Evolutionary conservation across 2,797 vertebrate species (phyloP).

Genomic region (Lithobates sylvaticus): DNA sequence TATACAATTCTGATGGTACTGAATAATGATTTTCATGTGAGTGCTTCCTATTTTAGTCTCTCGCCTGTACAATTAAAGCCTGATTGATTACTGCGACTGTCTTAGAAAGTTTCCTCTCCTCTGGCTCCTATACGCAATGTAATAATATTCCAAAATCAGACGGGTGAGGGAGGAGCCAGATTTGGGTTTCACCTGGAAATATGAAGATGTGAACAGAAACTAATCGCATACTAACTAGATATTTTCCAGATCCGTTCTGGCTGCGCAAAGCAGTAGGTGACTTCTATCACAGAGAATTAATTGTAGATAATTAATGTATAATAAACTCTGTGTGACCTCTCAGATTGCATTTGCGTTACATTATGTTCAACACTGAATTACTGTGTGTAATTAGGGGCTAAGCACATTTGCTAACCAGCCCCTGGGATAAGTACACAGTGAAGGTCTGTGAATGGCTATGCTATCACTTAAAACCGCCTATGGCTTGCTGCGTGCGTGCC

Average conservation of each 20-base stretch:
- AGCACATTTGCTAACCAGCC: slow-evolving; percentile 2
- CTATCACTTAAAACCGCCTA: neutral
- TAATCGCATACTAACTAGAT: neutral
- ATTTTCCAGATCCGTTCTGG: neutral
- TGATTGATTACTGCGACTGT: neutral
- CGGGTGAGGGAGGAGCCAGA: neutral
- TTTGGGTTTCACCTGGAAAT: neutral
- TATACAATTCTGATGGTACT: neutral
- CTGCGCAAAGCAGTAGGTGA: neutral
- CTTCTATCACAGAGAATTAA: neutral
- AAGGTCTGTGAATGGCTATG: neutral
- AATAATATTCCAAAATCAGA: neutral
- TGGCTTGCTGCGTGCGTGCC: neutral
- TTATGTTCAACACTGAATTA: slow-evolving; percentile 16
- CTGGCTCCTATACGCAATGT: neutral
- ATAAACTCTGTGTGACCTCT: slow-evolving; percentile 41
- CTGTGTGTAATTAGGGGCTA: slow-evolving; percentile 24
- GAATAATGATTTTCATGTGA: neutral
- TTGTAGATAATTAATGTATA: slow-evolving; percentile 1
- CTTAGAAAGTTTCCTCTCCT: neutral
- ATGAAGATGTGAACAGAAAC: neutral
- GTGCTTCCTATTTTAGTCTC: neutral
- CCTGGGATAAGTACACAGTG: neutral
- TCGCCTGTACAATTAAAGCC: neutral
- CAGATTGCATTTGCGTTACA: slow-evolving; percentile 12